These are phyloP conservation scores for Coregonus ussuriensis DNA, from an alignment of 2,797 vertebrate genomes.

Conservation along the genomic window DNA sequence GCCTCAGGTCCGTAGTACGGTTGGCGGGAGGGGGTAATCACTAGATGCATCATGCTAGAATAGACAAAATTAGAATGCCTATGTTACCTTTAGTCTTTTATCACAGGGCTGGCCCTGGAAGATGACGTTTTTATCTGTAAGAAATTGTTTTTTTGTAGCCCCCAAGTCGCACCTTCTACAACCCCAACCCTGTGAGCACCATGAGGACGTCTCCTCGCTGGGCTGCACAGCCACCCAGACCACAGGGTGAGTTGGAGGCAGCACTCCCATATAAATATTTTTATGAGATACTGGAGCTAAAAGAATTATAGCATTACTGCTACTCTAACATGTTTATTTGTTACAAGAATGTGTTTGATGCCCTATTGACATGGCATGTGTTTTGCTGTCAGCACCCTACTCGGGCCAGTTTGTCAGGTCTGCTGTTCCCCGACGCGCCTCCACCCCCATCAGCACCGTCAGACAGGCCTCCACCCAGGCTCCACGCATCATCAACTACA, in stretches of 20 bases:
- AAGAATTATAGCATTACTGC: background rate
- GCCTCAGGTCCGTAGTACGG: slow-evolving; percentile 80
- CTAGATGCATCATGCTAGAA: background rate
- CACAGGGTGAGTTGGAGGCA: slow-evolving; percentile 76
- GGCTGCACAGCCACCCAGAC: slow-evolving; percentile 79
- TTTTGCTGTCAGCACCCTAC: slow-evolving; percentile 57
- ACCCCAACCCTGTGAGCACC: slow-evolving; percentile 79
- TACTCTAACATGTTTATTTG: background rate
- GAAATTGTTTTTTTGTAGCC: slow-evolving; percentile 45
- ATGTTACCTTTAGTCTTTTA: background rate
- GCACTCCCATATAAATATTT: too few relatives aligned
- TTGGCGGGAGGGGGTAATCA: background rate
- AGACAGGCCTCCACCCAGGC: slow-evolving; percentile 89
- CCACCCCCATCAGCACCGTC: slow-evolving; percentile 81
- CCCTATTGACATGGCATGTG: background rate
- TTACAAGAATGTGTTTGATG: background rate
- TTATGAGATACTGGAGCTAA: background rate
- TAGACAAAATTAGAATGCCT: background rate
- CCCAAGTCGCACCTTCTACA: slow-evolving; percentile 67
- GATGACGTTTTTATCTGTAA: background rate
- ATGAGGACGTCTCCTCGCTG: slow-evolving; percentile 85
- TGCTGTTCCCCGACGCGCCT: slow-evolving; percentile 70
- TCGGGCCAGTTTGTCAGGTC: slow-evolving; percentile 71
- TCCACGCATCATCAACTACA: slow-evolving; percentile 73
- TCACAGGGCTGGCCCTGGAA: background rate